phyloP scores from a whole-genome alignment of 2,888 invertebrate species.

The Dicroscelio sp. region DNA sequence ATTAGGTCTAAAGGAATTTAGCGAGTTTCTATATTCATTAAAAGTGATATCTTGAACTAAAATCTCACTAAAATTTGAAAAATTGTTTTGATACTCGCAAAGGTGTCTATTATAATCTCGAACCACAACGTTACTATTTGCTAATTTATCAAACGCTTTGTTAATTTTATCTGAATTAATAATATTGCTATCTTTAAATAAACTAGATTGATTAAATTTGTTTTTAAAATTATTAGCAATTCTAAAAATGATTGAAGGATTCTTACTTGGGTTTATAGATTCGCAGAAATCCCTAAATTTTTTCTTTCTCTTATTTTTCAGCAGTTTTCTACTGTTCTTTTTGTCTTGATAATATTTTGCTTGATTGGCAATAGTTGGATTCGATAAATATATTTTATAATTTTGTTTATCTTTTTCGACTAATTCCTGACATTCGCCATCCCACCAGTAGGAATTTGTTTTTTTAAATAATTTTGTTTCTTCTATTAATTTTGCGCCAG shows the following conservation, averaged over 20 bases:
- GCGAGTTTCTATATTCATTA: constrained; percentile 25
- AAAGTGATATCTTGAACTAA: neutral
- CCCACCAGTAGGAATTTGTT: constrained; percentile 4
- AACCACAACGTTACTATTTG: neutral
- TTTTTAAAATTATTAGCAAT: neutral
- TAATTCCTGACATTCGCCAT: neutral
- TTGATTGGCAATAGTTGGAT: constrained; percentile 26
- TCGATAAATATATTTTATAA: constrained; percentile 13
- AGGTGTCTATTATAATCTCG: neutral
- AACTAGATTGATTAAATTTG: neutral
- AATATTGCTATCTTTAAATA: neutral
- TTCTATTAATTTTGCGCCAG: neutral
- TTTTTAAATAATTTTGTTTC: neutral
- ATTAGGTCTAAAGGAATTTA: constrained; percentile 34
- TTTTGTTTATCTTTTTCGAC: neutral
- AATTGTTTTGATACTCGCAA: neutral
- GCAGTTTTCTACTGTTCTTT: neutral
- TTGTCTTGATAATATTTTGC: neutral
- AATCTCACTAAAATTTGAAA: neutral
- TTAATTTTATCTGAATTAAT: neutral
- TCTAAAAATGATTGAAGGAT: neutral
- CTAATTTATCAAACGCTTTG: neutral
- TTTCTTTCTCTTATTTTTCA: neutral
- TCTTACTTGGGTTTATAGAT: neutral
- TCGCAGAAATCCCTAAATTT: neutral